phyloP scores from a whole-genome alignment of 2,888 invertebrate genomes.

The Priocnemis perturbator region DNA sequence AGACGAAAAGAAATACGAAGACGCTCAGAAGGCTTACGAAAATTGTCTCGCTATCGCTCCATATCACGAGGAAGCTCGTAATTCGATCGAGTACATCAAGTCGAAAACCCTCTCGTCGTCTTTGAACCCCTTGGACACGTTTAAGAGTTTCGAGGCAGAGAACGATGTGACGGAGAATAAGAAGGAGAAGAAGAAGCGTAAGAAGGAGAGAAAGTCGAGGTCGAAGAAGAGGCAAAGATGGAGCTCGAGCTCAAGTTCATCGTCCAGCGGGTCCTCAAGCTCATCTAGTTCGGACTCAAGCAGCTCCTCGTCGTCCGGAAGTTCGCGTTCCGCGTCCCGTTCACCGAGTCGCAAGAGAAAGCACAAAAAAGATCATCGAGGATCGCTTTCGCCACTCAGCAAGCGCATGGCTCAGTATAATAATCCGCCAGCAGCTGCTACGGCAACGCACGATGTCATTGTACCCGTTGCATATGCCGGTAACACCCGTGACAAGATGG shows the following conservation, averaged over 20 bases:
- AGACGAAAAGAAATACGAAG: constrained; percentile 89
- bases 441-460: constrained; percentile 75
- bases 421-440: constrained; percentile 80
- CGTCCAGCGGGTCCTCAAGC: constrained; percentile 82
- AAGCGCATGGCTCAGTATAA: constrained; percentile 90
- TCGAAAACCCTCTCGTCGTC: constrained; percentile 77
- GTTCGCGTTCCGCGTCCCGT: constrained; percentile 69
- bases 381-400: constrained; percentile 87
- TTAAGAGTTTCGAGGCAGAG: constrained; percentile 70
- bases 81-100: constrained; percentile 88
- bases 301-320: constrained; percentile 77
- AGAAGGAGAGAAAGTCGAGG: constrained; percentile 74
- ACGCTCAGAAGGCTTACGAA: constrained; percentile 89
- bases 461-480: constrained; percentile 74
- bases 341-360: constrained; percentile 67
- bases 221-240: constrained; percentile 73
- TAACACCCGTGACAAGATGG: constrained; percentile 74
- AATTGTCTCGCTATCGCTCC: constrained; percentile 90
- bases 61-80: constrained; percentile 91
- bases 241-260: constrained; percentile 81
- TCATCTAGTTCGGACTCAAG: constrained; percentile 79
- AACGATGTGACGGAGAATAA: constrained; percentile 67
- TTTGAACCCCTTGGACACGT: constrained; percentile 67
- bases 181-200: constrained; percentile 75
- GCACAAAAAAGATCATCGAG: constrained; percentile 79